Conservation (phyloP, 2,888 invertebrate species). For the Diarsia rubi region DNA sequence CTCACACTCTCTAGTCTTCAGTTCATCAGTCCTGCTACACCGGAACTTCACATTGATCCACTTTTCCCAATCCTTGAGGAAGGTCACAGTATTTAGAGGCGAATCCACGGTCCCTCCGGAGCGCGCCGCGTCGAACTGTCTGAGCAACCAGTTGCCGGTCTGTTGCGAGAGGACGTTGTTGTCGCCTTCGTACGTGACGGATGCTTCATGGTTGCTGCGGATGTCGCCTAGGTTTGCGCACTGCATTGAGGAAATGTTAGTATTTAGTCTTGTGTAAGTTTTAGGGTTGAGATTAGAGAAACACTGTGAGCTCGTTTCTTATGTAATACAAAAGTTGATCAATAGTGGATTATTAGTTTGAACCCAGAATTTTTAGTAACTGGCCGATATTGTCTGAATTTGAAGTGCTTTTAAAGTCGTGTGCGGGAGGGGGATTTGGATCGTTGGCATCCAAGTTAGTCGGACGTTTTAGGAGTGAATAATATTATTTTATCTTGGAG, state of each 20-base stretch:
- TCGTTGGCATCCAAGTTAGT: no score
- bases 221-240: slow-evolving; percentile 96
- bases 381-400: background rate
- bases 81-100: slow-evolving; percentile 93
- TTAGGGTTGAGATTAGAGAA: background rate
- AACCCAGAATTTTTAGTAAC: background rate
- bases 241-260: slow-evolving; percentile 70
- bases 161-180: slow-evolving; percentile 98
- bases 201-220: slow-evolving; percentile 96
- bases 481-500: no score
- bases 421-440: no score
- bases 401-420: no score
- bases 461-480: no score
- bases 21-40: slow-evolving; percentile 71
- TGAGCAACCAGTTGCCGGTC: slow-evolving; percentile 96
- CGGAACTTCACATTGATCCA: slow-evolving; percentile 71
- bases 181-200: slow-evolving; percentile 98
- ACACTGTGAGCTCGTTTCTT: background rate
- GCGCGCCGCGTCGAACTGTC: slow-evolving; percentile 91
- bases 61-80: slow-evolving; percentile 85
- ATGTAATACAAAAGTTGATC: background rate
- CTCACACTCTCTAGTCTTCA: slow-evolving; percentile 82
- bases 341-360: background rate
- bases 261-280: background rate
- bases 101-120: slow-evolving; percentile 89